Percentiles rank a stretch among this genome's conserved stretches.
These are phyloP conservation scores for Sarcophaga bullata DNA, from an alignment of 1,140 invertebrate species.

Conservation along the genomic window DNA sequence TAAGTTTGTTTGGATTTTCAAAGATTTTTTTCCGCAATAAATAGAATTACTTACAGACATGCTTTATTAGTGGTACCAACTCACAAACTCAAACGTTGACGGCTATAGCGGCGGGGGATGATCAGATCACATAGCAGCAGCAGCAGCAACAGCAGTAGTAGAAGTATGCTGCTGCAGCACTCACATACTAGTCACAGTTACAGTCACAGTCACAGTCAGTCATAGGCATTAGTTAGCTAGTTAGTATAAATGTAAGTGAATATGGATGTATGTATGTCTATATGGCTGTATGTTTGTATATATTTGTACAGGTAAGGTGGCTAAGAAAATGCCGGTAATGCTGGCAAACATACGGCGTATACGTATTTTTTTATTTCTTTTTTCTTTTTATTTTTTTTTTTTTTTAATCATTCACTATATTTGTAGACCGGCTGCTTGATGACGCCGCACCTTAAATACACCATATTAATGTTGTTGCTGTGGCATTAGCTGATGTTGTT, in stretches of 20 bases:
- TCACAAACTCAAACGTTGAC: neutral
- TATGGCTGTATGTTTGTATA: no score
- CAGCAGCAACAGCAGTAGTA: no score
- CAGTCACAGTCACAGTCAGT: no score
- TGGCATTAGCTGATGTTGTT: slow-evolving; percentile 22
- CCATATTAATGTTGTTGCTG: slow-evolving; percentile 22
- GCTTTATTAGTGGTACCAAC: slow-evolving; percentile 15
- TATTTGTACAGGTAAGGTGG: slow-evolving; percentile 1
- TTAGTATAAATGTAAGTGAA: no score
- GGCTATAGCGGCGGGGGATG: neutral
- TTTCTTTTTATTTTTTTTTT: neutral
- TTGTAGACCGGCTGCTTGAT: slow-evolving; percentile 34
- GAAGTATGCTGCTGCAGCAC: no score
- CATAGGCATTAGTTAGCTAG: no score
- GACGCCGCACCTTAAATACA: slow-evolving; percentile 37
- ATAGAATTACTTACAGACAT: neutral
- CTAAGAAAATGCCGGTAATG: neutral
- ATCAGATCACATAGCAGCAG: no score
- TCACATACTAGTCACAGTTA: no score
- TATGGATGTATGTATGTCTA: no score
- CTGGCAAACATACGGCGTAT: neutral
- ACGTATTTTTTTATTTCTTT: neutral
- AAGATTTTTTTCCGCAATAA: slow-evolving; percentile 25
- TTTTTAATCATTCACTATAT: neutral
- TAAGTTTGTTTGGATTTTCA: slow-evolving; percentile 23